A percentile compares a stretch with the other conserved stretches of the same genome.
Evolutionary conservation across 1,140 invertebrate genomes (phyloP).

Genomic region (Leptoteleia sp.): DNA sequence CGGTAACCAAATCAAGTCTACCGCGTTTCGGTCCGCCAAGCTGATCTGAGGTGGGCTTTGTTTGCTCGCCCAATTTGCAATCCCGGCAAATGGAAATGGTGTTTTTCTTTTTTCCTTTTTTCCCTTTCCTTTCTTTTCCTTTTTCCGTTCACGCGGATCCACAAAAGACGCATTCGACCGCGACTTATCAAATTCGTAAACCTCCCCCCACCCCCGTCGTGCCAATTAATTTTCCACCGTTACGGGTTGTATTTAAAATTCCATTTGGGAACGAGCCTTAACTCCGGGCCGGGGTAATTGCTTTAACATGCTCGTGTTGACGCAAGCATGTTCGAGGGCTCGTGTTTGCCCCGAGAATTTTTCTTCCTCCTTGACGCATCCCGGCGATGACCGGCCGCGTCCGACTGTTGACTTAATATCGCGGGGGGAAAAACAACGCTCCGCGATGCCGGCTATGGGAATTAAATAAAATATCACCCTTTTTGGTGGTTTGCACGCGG

Average conservation of each 20-base stretch:
- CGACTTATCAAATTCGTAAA: conserved; percentile 44
- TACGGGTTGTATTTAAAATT: conserved; percentile 56
- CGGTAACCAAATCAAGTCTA: conserved; percentile 43
- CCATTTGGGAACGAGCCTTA: conserved; percentile 17
- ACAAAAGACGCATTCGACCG: conserved; percentile 20
- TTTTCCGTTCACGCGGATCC: conserved; percentile 14
- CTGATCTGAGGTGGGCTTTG: conserved; percentile 42
- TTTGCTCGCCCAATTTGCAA: conserved; percentile 61
- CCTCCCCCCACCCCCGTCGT: conserved; percentile 18
- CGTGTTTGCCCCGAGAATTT: too few species aligned
- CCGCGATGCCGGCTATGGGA: too few species aligned
- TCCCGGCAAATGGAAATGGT: conserved; percentile 17
- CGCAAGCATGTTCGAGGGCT: conserved; percentile 17
- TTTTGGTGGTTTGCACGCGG: too few species aligned
- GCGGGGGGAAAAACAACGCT: too few species aligned
- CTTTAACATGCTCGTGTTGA: conserved; percentile 50
- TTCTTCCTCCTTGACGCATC: too few species aligned
- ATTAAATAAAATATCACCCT: too few species aligned
- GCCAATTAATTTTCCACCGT: conserved; percentile 49
- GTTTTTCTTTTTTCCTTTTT: too few species aligned
- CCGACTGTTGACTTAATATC: too few species aligned
- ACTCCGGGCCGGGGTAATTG: conserved; percentile 27
- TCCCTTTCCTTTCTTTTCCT: too few species aligned
- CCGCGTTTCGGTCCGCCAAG: conserved; percentile 1
- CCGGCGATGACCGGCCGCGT: too few species aligned